Conservation (phyloP, 2,113 vertebrate species). For the Trinectes maculatus region DNA sequence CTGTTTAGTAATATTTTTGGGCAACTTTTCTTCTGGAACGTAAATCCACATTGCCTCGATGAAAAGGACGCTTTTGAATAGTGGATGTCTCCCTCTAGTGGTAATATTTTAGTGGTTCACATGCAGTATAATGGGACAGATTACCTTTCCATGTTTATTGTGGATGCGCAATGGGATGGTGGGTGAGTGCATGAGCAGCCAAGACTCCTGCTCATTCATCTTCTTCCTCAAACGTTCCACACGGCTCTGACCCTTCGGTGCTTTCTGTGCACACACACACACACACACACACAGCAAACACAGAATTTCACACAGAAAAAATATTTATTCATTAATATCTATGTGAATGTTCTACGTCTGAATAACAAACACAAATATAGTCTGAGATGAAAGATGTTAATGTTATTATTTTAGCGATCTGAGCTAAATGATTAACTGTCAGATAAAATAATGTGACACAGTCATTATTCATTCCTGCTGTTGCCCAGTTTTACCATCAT, state of each 20-base stretch:
- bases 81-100: conserved; percentile 70
- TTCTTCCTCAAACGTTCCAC: conserved; percentile 97
- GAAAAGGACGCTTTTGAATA: not conserved
- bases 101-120: conserved; percentile 4
- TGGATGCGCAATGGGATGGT: conserved; percentile 97
- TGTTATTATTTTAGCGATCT: too few species aligned
- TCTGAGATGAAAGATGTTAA: too few species aligned
- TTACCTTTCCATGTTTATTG: conserved; percentile 96
- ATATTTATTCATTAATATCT: too few species aligned
- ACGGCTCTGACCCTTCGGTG: conserved; percentile 92
- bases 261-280: conserved; percentile 86
- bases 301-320: not conserved
- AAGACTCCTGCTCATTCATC: conserved; percentile 98
- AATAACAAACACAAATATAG: too few species aligned
- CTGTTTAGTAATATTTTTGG: not conserved
- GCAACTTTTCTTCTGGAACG: not conserved
- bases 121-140: accelerated
- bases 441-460: too few species aligned
- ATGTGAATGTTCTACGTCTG: too few species aligned
- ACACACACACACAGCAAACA: conserved; percentile 7
- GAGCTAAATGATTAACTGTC: not conserved
- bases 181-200: conserved; percentile 93
- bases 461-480: not conserved
- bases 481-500: conserved; percentile 5
- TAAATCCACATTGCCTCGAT: not conserved